Evolutionary conservation across 1,140 invertebrate genomes (phyloP), one percentile per base, ranked within the genome.

Genomic region (Leptopilina boulardi): DNA sequence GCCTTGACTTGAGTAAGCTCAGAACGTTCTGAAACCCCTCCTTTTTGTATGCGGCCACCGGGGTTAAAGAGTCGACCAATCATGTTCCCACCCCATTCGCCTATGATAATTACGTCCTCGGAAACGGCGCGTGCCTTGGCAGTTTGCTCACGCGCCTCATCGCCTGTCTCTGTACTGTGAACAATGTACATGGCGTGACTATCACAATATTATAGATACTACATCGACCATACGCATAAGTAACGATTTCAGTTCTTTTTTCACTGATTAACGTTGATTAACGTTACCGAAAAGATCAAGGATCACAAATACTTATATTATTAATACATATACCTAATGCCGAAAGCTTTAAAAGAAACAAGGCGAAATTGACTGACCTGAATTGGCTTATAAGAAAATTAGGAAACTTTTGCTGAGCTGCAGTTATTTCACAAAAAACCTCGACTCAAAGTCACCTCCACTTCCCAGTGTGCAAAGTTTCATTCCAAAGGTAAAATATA

Each of bases 101-200:
- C 85, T 83, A 86, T 85, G 82, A 89, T 89, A 89, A 89, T 88
- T 89, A 89, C 85, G 86, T 87, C 76, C 85, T 86, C 86, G 71
- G 83, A 76, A 77, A 77, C 82, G 86, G 84, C 88, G 88, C 88
- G 88, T 89, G 88, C 86, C 86, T 83, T 76, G 85, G 85, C 83
- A 84, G 85, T 85, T 82, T 75, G 76, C 80, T 86, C 83, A 81
- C 83, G 84, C 84, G 84, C 73, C 83, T 75, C 83, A 83, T 85
- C 84, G 76, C 83, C 47, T 51, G 47, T 51, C 15, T 51, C 47
- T 51, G 47, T 51, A 51, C 47, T n/a, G 47, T 51, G 47, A 51
- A 51, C 47, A 51, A 51, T 51, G 76, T 85, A 84, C 78, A 82
- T 86, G 85, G 84, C 86, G 86, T 89, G 87, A 88, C 88, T 89